phyloP scores from a whole-genome alignment of 2,888 invertebrate genomes.

The Scaptomyza caliginosa region DNA sequence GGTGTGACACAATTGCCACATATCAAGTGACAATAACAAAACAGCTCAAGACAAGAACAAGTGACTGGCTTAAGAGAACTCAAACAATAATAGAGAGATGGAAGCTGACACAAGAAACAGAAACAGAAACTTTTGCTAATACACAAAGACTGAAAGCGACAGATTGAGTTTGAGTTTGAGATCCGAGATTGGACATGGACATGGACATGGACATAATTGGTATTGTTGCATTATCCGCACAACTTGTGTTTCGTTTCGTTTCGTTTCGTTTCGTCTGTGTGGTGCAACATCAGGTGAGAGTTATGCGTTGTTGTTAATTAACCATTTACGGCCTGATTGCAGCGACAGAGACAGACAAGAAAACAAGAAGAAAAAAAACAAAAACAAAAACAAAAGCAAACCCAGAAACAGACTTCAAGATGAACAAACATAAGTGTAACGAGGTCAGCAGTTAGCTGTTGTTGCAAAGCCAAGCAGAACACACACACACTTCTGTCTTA shows the following conservation, averaged over 20 bases:
- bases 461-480: neutral
- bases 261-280: neutral
- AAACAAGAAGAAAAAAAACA: neutral
- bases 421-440: conserved; percentile 37
- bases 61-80: conserved; percentile 19
- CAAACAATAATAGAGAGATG: conserved; percentile 16
- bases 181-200: conserved; percentile 51
- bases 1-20: conserved; percentile 71
- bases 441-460: conserved; percentile 47
- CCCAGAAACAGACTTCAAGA: conserved; percentile 3
- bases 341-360: conserved; percentile 30
- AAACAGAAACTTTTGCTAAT: conserved; percentile 26
- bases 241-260: neutral
- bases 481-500: neutral
- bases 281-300: conserved; percentile 65
- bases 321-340: conserved; percentile 75
- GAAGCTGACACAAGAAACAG: conserved; percentile 1
- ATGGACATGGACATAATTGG: conserved; percentile 71
- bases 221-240: conserved; percentile 54
- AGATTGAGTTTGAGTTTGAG: conserved; percentile 51
- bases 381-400: neutral
- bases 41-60: conserved; percentile 30
- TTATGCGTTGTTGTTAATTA: conserved; percentile 77
- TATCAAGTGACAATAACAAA: conserved; percentile 61
- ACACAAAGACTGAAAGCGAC: conserved; percentile 32